Evolutionary conservation across 30 jellyfish, hydroid and myxozoan species (phyloP).

Genomic region (Pelagia noctiluca): DNA sequence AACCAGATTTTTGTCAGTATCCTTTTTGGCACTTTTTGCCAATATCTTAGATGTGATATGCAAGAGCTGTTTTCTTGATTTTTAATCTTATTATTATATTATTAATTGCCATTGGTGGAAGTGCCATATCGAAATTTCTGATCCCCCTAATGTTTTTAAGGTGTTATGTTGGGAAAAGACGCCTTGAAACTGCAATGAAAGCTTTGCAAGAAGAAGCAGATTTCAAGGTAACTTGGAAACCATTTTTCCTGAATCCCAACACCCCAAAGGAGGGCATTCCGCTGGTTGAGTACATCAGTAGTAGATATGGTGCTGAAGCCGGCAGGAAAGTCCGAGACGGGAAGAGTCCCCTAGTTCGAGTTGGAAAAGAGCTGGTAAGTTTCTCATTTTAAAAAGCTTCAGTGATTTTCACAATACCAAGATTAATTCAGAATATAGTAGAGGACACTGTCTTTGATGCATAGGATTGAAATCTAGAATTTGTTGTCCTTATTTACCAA

Average conservation of each 20-base stretch:
- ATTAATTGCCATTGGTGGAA: too few relatives aligned
- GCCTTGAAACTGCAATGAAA: slow-evolving; percentile 80
- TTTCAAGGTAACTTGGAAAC: slow-evolving; percentile 85
- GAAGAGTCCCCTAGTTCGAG: slow-evolving; percentile 72
- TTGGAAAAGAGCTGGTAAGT: slow-evolving; percentile 79
- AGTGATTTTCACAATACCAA: neutral
- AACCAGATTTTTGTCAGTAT: too few relatives aligned
- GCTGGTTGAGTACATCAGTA: slow-evolving; percentile 61
- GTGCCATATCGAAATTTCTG: too few relatives aligned
- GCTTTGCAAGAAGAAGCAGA: slow-evolving; percentile 67
- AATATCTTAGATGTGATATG: too few relatives aligned
- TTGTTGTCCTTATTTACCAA: too few relatives aligned
- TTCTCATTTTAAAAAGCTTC: neutral
- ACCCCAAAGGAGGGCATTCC: slow-evolving; percentile 90
- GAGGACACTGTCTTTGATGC: neutral
- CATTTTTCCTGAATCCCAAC: slow-evolving; percentile 79
- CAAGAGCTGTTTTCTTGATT: too few relatives aligned
- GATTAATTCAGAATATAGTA: neutral
- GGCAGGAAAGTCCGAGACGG: slow-evolving; percentile 78
- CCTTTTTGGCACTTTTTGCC: too few relatives aligned
- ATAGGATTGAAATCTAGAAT: too few relatives aligned
- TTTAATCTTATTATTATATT: too few relatives aligned
- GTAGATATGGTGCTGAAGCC: slow-evolving; percentile 83
- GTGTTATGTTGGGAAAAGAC: slow-evolving; percentile 93
- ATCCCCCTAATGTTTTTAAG: too few relatives aligned